phyloP scores from a whole-genome alignment of 2,113 vertebrate genomes.

The Nansenia antarctica region DNA sequence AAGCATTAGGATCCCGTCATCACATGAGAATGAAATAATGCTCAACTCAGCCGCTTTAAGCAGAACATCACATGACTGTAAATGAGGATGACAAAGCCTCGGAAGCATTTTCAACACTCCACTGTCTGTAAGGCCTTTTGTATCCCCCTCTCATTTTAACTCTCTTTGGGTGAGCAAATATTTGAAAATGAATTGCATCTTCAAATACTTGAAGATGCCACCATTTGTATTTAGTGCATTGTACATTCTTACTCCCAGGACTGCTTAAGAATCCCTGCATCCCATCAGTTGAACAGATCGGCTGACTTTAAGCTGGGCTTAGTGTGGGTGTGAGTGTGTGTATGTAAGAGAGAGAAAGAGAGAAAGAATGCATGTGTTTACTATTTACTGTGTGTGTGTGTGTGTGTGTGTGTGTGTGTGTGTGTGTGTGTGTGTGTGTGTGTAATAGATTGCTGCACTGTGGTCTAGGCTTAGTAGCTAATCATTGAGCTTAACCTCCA shows the following conservation, averaged over 20 bases:
- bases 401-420: constrained; percentile 3
- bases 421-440: constrained; percentile 1
- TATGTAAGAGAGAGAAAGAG: no score
- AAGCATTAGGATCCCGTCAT: neutral
- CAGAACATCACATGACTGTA: no score
- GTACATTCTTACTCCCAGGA: neutral
- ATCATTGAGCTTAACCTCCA: constrained; percentile 73
- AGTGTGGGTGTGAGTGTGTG: neutral
- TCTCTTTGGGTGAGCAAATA: no score
- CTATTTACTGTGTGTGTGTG: constrained; percentile 3
- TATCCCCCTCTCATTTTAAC: no score
- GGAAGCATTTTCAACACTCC: no score
- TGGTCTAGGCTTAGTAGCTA: constrained; percentile 70
- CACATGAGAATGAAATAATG: no score
- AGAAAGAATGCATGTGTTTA: no score
- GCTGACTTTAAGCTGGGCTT: neutral
- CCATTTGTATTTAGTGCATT: neutral
- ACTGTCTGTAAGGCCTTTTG: no score
- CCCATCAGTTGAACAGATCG: constrained; percentile 1
- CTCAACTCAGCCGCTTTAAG: no score
- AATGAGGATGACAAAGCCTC: no score
- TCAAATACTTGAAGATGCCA: no score
- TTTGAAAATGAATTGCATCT: no score
- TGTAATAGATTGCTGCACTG: constrained; percentile 56
- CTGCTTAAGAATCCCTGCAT: neutral